These are phyloP conservation scores for Ptychadena robeensis DNA, from an alignment of 2,797 vertebrate species.

Conservation along the genomic window DNA sequence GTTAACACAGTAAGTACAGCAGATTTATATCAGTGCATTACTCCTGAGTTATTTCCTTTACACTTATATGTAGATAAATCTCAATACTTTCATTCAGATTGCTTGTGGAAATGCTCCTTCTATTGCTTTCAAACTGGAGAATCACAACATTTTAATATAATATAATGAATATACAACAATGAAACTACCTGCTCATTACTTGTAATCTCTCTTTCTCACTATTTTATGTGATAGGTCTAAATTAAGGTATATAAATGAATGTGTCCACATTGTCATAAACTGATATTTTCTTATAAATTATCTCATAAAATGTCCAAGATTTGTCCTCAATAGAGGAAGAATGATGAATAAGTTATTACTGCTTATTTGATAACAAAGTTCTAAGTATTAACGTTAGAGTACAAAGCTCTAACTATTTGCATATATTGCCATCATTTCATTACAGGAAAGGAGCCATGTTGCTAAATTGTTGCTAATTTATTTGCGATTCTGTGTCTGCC, in stretches of 20 bases:
- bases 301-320: no score
- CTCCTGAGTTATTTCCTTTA: constrained; percentile 49
- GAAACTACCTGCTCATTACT: no score
- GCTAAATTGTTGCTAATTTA: no score
- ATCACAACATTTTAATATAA: not conserved
- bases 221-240: not conserved
- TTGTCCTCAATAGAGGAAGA: no score
- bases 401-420: no score
- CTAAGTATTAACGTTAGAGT: no score
- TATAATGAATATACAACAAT: not conserved
- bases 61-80: constrained; percentile 36
- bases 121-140: not conserved
- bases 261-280: not conserved
- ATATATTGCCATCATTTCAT: no score
- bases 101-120: constrained; percentile 5
- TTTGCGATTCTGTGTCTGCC: no score
- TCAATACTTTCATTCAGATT: constrained; percentile 12
- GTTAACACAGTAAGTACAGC: constrained; percentile 56
- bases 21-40: constrained; percentile 57
- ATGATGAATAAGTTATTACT: no score
- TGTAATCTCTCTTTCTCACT: no score
- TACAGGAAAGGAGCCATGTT: no score
- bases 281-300: not conserved
- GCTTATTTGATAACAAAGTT: no score
- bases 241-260: not conserved